Conservation (phyloP, 1,140 invertebrate genomes). For the Drosophila pseudoananassae region DNA sequence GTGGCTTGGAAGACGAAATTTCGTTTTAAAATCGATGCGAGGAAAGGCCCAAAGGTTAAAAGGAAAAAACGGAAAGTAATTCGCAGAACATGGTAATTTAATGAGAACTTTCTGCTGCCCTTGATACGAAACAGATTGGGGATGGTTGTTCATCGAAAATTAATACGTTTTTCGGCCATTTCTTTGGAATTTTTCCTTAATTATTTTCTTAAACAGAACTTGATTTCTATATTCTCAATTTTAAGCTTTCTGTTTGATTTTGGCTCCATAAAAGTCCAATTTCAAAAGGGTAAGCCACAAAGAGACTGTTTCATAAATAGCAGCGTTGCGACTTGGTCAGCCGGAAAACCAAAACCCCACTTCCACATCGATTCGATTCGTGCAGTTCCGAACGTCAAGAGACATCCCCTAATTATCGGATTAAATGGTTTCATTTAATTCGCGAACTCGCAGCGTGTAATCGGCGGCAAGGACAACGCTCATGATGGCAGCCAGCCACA, state of each 20-base stretch:
- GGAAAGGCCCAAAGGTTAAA: conserved; percentile 35
- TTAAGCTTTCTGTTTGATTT: background rate
- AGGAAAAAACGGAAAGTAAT: conserved; percentile 17
- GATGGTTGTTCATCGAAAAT: background rate
- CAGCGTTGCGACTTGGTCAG: background rate
- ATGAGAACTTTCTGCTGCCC: conserved; percentile 21
- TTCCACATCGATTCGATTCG: conserved; percentile 1
- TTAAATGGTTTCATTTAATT: conserved; percentile 30
- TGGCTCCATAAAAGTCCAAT: background rate
- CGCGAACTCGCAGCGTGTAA: conserved; percentile 28
- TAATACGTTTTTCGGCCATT: background rate
- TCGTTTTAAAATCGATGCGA: conserved; percentile 7
- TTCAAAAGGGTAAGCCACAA: background rate
- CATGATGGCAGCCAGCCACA: conserved; percentile 17
- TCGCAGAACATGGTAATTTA: conserved; percentile 43
- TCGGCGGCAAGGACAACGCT: conserved; percentile 31
- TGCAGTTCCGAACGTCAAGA: background rate
- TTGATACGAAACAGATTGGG: conserved; percentile 5
- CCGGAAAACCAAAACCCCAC: background rate
- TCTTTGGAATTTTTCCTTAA: background rate
- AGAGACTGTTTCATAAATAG: background rate
- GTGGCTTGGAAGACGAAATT: conserved; percentile 39
- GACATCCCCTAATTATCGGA: conserved; percentile 27
- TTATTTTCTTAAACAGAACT: background rate
- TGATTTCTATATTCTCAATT: background rate